Evolutionary conservation across 2,888 invertebrate species (phyloP).

Genomic region (Stenichneumon culpator): DNA sequence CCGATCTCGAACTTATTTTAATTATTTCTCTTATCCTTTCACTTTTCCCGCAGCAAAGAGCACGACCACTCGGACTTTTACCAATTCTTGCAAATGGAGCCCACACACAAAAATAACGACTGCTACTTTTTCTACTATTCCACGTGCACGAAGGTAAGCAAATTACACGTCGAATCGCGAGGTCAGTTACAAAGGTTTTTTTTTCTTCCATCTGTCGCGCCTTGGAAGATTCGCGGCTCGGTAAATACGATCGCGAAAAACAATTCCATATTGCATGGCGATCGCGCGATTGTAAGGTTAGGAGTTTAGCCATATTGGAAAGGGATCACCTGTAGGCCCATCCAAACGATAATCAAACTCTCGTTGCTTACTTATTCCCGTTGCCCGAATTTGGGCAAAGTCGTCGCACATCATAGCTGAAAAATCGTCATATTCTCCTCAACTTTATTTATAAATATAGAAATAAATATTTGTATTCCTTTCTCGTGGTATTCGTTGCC

Average conservation of each 20-base stretch:
- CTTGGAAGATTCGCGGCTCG: neutral
- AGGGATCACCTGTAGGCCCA: slow-evolving; percentile 60
- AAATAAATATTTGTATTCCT: neutral
- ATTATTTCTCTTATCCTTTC: slow-evolving; percentile 56
- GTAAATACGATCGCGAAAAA: slow-evolving; percentile 37
- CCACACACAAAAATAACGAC: slow-evolving; percentile 92
- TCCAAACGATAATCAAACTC: neutral
- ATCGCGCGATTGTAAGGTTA: slow-evolving; percentile 76
- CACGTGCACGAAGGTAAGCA: slow-evolving; percentile 92
- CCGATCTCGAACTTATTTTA: neutral
- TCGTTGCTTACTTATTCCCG: neutral
- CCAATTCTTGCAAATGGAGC: slow-evolving; percentile 87
- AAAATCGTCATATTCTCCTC: neutral
- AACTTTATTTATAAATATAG: too few species aligned
- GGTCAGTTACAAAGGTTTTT: slow-evolving; percentile 16
- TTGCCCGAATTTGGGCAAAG: neutral
- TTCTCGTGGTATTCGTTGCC: neutral
- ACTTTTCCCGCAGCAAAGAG: slow-evolving; percentile 81
- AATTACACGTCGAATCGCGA: neutral
- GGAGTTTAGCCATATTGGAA: slow-evolving; percentile 80
- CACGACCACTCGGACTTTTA: slow-evolving; percentile 84
- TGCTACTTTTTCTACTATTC: slow-evolving; percentile 96
- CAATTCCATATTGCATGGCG: slow-evolving; percentile 70
- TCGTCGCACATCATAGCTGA: neutral
- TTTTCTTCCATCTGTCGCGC: neutral